These are phyloP conservation scores for Dermolepida albohirtum DNA, from an alignment of 2,888 invertebrate genomes.

Conservation along the genomic window DNA sequence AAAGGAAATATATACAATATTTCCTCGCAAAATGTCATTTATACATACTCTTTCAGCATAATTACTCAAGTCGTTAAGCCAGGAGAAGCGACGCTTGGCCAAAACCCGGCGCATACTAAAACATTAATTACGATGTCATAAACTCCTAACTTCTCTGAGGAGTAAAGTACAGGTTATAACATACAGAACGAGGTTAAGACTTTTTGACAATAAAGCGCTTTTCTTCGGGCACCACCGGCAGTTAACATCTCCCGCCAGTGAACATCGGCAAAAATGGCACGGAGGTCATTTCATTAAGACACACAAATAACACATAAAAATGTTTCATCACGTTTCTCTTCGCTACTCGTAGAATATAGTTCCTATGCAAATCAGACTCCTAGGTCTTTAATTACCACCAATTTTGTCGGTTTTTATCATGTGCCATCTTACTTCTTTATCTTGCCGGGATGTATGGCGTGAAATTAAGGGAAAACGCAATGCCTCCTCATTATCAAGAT, in stretches of 20 bases:
- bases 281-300: constrained; percentile 56
- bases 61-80: constrained; percentile 27
- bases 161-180: constrained; percentile 20
- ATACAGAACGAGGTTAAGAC: constrained; percentile 30
- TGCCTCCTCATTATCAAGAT: constrained; percentile 36
- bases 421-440: constrained; percentile 48
- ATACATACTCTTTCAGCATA: constrained; percentile 18
- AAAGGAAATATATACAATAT: not conserved
- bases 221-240: constrained; percentile 9
- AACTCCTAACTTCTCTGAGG: constrained; percentile 24
- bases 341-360: constrained; percentile 26
- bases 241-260: constrained; percentile 17
- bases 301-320: constrained; percentile 57
- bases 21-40: constrained; percentile 17
- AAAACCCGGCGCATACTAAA: constrained; percentile 31
- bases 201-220: constrained; percentile 29
- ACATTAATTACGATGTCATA: constrained; percentile 34
- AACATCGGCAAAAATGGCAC: constrained; percentile 25
- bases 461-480: constrained; percentile 23
- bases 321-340: constrained; percentile 55
- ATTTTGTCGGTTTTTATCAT: constrained; percentile 50
- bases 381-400: constrained; percentile 52
- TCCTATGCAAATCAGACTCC: constrained; percentile 50
- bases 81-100: constrained; percentile 9
- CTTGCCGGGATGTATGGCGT: constrained; percentile 37